Base-by-base conservation (phyloP, 2,888 invertebrate genomes). In the Luperina testacea region DNA sequence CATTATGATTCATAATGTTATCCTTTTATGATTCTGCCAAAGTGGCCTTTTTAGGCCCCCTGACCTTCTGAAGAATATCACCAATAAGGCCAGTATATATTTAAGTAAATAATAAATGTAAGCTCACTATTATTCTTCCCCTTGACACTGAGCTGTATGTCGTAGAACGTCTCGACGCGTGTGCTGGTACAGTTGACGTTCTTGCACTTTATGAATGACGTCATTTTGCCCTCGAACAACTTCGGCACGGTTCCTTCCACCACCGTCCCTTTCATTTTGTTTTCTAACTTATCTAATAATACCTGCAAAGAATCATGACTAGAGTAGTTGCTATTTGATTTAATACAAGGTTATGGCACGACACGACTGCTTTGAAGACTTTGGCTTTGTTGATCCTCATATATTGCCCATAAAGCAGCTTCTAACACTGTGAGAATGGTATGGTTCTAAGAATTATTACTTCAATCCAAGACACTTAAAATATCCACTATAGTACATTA, bases 151-250 rank as follows among this genome's bases (percentile, higher is more conserved):
- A 99, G 97, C 93, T 99, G 99, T 92, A 99, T 99, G 95, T 99
- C 99, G 95, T 99, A 99, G 96, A 99, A 99, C 38, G 99, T 99
- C 96, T 99, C 99, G 75, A 98, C 98, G 88, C 99, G 97, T 61
- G 98, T 99, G 91, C 99, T 99, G 88, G 98, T 98, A 94, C 99
- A 99, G 93, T 99, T 98, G 74, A 99, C 99, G 96, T 99, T 98
- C 97, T 99, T 99, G 97, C 99, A 99, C 92, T 99, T 98, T 90
- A 99, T 99, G 94, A 99, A 99, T 9, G 99, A 99, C 72, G 99
- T 98, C 99, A 99, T 99, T 97, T 99, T 99, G 48, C 99, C 99
- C 96, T 99, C 99, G 94, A 99, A 99, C 86, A 99, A 83, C 81
- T 93, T 93, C 59, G 94, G 93, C 88, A 99, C 99, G 32, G 99